Conservation (phyloP, 1,140 invertebrate species). For the Bombus cullumanus region DNA sequence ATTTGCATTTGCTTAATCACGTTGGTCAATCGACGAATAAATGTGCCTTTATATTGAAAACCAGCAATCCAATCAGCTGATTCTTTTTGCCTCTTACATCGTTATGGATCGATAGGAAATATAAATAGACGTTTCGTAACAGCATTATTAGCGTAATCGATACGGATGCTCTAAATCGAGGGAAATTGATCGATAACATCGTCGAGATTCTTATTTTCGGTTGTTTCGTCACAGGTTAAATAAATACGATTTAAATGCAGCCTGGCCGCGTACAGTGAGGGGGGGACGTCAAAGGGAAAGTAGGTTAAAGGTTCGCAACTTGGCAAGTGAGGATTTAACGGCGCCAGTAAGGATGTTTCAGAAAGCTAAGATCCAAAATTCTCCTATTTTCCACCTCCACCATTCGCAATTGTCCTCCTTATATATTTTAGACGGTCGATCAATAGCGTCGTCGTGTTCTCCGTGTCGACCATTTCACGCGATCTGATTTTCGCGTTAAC, state of each 20-base stretch:
- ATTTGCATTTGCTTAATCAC: background rate
- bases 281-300: slow-evolving; percentile 24
- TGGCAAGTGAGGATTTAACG: slow-evolving; percentile 29
- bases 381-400: slow-evolving; percentile 6
- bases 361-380: slow-evolving; percentile 50
- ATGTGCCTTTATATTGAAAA: background rate
- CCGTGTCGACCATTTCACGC: background rate
- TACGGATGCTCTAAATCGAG: background rate
- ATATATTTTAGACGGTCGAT: slow-evolving; percentile 22
- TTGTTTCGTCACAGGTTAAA: slow-evolving; percentile 32
- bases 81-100: background rate
- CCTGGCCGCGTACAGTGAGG: background rate
- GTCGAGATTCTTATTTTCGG: slow-evolving; percentile 17
- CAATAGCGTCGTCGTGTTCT: slow-evolving; percentile 13
- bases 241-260: slow-evolving; percentile 50
- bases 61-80: background rate
- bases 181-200: background rate
- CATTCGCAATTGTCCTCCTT: slow-evolving; percentile 22
- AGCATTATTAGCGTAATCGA: background rate
- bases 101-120: background rate
- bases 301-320: slow-evolving; percentile 55
- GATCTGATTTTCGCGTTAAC: slow-evolving; percentile 7
- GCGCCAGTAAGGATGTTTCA: slow-evolving; percentile 34
- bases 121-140: slow-evolving; percentile 1
- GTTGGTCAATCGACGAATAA: background rate